Base-by-base conservation (phyloP, 2,888 invertebrate species). In the Cryptus viduatorius region DNA sequence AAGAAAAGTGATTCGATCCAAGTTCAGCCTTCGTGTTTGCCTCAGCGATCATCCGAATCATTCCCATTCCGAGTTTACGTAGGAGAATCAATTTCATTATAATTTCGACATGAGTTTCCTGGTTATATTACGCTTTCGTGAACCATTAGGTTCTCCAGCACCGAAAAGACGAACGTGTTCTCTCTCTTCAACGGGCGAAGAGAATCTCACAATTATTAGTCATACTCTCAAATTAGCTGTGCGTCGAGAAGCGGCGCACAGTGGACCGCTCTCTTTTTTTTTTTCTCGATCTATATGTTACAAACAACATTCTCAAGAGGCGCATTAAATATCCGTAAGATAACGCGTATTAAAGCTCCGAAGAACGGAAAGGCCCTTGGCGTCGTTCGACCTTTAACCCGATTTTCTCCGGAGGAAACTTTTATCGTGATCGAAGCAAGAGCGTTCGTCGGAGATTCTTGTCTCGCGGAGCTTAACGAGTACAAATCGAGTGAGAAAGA, bases 211-310 rank as follows among this genome's bases (percentile, higher is more conserved):
- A 56, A 80, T 83, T 61, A 78, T 78, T 80, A 77, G 79, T 83
- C 83, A 80, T 72, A 46, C 44, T 79, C 83, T 79, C 56, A 29
- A 80, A 80, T 83, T 83, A 76, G 83, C 75, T 19, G 56, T 14
- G 44, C 31, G 19, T 50, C 12, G 48, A 53, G 31, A 16, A 29
- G 37, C 61, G 50, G 44, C 31, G 19, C 29, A 29, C 64, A 68
- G 16, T 77, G 29, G 10, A 29, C 48, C 24, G 37, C 29, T 12
- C 12, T 77, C 29, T 29, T n/a, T 4, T 29, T 44, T 44, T 67
- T 67, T 67, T 16, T 4, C 3, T 44, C n/a, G 19, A 5, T 16
- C 65, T 3, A n/a, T 44, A 12, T 67, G 24, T 44, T 19, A 24
- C 44, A 44, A 8, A 44, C 19, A 24, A 67, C 16, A 67, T 44